Base-by-base conservation (phyloP, 37 sponge, comb jelly and placozoan genomes). In the Ephydatia muelleri region DNA sequence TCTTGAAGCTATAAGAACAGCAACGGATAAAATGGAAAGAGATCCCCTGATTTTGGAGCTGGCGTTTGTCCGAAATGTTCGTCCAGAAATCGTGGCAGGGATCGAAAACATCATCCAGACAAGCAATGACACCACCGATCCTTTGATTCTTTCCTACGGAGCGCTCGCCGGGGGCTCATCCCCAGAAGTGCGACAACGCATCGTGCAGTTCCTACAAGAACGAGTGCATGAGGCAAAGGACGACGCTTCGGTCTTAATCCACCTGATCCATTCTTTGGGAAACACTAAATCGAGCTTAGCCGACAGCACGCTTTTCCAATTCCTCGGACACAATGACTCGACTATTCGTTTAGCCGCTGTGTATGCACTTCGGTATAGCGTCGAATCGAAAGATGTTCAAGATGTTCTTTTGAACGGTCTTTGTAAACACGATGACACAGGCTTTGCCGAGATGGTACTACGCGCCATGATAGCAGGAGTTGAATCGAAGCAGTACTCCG, bases 201-300 rank as follows among this genome's bases (percentile, higher is more conserved):
- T 88, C 34, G 78, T 82, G 26, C 36, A 12, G 6, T 35, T 35
- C 43, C 49, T 88, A 27, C 11, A 64, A 13, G 39, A 76, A 11
- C 68, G 88, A 31, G 34, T 88, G 66, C 37, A 38, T 0, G 27
- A 2, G 27, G 70, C 57, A 21, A 57, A 57, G 16, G 57, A 57
- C 9, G 57, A 81, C 48, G 66, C 0, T 75, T 49, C 37, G 22
- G 9, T 71, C n/a, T 28, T 88, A 1, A 40, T 75, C 38, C 71
- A 77, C 72, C 39, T 78, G 6, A 49, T 82, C 76, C 70, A 83
- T 64, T 49, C 88, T 5, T 79, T 88, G 35, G 88, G 88, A 13
- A 88, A 88, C 88, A 88, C 83, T 0, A 83, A 82, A 16, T 70
- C 83, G 26, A 27, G 40, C 27, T 25, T 65, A 6, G 70, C 83